Base-by-base conservation (phyloP, 2,113 vertebrate genomes). In the Conger conger region DNA sequence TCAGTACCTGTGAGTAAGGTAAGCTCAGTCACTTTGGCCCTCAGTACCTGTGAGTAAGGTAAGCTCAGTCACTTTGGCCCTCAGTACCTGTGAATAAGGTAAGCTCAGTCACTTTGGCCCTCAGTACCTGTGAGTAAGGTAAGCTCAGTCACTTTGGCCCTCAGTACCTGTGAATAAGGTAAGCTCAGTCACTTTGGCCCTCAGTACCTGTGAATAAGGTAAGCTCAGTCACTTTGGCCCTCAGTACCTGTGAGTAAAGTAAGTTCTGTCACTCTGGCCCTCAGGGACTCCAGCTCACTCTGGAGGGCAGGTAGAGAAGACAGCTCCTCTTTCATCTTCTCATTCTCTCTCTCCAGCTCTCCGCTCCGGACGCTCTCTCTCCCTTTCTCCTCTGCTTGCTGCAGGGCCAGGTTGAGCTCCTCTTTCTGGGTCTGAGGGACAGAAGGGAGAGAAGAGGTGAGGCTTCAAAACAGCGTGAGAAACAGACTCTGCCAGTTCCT, bases 281-380 rank as follows among this genome's bases (percentile, higher is more conserved):
- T 91, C 86, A 95, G 92, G 76, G 60, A 91, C 89, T 94, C 89
- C 85, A 95, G 87, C 88, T 95, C 94, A 33, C 82, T 91, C 88
- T 89, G 95, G 81, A 95, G 91, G 60, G 89, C 88, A 8, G 93
- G 93, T 81, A 95, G 88, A 42, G 87, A 87, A 0, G 89, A 89
- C 84, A 95, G 86, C 88, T 95, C 93, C 53, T 91, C 87, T 82
- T 89, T 93, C 87, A 95, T 40, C 76, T 83, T 90, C 2, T 76
- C 6, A 23, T 94, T 94, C 87, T 94, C 94, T 80, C 85, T 85
- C 57, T 93, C 92, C 80, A 94, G 76, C 83, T 87, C 88, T 0
- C 86, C 91, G 86, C 37, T 88, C 1, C 68, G n/a, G 6, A 18
- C 83, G 76, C 35, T 85, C 83, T 54, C 90, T 86, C 76, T 90